A percentile compares a stretch with the other conserved stretches of the same genome.
These are phyloP conservation scores for Protaetia brevitarsis DNA, from an alignment of 1,140 invertebrate genomes.

Conservation along the genomic window DNA sequence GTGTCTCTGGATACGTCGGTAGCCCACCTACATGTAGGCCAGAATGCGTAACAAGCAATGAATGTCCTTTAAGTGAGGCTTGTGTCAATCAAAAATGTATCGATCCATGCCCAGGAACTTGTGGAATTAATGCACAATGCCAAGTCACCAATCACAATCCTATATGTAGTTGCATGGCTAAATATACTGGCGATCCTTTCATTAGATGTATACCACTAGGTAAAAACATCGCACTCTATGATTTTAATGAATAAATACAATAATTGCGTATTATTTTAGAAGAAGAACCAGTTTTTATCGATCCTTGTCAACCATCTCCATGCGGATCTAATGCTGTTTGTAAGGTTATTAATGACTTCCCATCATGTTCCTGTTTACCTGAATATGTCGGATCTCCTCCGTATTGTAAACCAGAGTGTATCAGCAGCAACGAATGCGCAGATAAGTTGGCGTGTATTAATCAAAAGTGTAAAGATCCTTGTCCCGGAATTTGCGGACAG, in stretches of 20 bases:
- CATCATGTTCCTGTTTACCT: slow-evolving; percentile 64
- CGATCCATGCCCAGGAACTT: slow-evolving; percentile 68
- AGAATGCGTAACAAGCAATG: slow-evolving; percentile 55
- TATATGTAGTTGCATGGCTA: slow-evolving; percentile 59
- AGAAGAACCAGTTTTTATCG: slow-evolving; percentile 37
- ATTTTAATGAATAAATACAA: background rate
- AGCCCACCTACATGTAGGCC: slow-evolving; percentile 55
- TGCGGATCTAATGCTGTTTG: slow-evolving; percentile 57
- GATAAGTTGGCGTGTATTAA: slow-evolving; percentile 59
- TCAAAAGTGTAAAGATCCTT: slow-evolving; percentile 65
- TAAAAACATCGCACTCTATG: slow-evolving; percentile 1
- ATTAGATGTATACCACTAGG: slow-evolving; percentile 50
- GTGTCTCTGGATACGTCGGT: slow-evolving; percentile 54
- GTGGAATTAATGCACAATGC: slow-evolving; percentile 61
- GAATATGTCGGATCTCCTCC: slow-evolving; percentile 71
- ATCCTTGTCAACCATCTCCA: slow-evolving; percentile 57
- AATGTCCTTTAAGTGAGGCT: slow-evolving; percentile 55
- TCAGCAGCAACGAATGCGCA: slow-evolving; percentile 64
- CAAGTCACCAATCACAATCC: slow-evolving; percentile 61
- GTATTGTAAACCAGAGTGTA: slow-evolving; percentile 73
- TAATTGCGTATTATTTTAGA: slow-evolving; percentile 19
- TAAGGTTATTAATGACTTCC: slow-evolving; percentile 50
- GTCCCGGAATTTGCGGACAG: slow-evolving; percentile 62
- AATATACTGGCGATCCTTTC: slow-evolving; percentile 67
- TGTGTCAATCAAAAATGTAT: slow-evolving; percentile 60